Evolutionary conservation across 2,888 invertebrate genomes (phyloP).

Genomic region (Phania funesta): DNA sequence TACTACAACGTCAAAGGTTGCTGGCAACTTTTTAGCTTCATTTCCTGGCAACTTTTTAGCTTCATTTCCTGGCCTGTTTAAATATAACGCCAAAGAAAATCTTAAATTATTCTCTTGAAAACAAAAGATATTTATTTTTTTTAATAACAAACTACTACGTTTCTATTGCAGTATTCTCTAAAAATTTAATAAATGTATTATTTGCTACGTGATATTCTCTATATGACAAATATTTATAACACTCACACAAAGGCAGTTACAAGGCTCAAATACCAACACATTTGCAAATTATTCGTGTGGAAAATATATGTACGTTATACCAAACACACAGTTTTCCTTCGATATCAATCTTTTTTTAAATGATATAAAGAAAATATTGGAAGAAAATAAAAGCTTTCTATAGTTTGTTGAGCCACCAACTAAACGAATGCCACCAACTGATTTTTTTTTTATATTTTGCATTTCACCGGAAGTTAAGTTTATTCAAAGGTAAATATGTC

Average conservation of each 20-base stretch:
- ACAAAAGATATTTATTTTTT: too few relatives aligned
- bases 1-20: too few relatives aligned
- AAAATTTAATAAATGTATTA: constrained; percentile 33
- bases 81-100: constrained; percentile 32
- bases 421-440: neutral
- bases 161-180: neutral
- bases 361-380: neutral
- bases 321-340: constrained; percentile 17
- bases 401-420: neutral
- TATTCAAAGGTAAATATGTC: constrained; percentile 61
- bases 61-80: too few relatives aligned
- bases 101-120: neutral
- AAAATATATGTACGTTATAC: constrained; percentile 34
- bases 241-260: neutral
- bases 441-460: constrained; percentile 23
- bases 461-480: constrained; percentile 52
- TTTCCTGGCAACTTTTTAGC: too few relatives aligned
- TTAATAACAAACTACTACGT: neutral
- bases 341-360: constrained; percentile 23
- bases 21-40: too few relatives aligned
- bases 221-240: constrained; percentile 10
- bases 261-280: constrained; percentile 35
- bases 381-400: neutral
- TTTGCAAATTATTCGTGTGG: constrained; percentile 46
- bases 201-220: constrained; percentile 16